Evolutionary conservation across 2,888 invertebrate species (phyloP).

Genomic region (Chirona hameri): DNA sequence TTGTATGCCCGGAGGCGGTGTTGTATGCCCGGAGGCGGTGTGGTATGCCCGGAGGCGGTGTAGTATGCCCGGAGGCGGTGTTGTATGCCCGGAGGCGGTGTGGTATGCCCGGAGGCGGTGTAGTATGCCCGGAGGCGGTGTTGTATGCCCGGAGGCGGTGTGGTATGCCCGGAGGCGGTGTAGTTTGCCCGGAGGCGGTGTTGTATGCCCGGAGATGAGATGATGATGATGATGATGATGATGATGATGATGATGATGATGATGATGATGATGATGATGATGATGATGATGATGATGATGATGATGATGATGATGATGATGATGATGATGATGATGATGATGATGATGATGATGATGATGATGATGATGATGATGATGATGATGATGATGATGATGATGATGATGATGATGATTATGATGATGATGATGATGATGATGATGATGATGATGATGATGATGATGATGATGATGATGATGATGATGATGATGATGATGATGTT

Average conservation of each 20-base stretch:
- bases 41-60: too few species aligned
- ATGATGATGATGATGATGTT: background rate
- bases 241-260: constrained; percentile 3
- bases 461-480: background rate
- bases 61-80: too few species aligned
- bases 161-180: too few species aligned
- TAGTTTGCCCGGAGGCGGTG: too few species aligned
- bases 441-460: background rate
- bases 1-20: too few species aligned
- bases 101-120: too few species aligned
- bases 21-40: too few species aligned
- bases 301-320: constrained; percentile 6
- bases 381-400: background rate
- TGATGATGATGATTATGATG: too few species aligned
- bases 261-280: constrained; percentile 1
- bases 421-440: background rate
- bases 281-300: constrained; percentile 3
- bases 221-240: constrained; percentile 4
- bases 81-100: too few species aligned
- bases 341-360: background rate
- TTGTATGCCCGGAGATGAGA: too few species aligned
- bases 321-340: constrained; percentile 13
- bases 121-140: too few species aligned
- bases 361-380: background rate
- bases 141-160: too few species aligned